Percentiles rank a stretch among this genome's conserved stretches.
Evolutionary conservation across 2,888 invertebrate genomes (phyloP).

Genomic region (Melinopterus prodromus): DNA sequence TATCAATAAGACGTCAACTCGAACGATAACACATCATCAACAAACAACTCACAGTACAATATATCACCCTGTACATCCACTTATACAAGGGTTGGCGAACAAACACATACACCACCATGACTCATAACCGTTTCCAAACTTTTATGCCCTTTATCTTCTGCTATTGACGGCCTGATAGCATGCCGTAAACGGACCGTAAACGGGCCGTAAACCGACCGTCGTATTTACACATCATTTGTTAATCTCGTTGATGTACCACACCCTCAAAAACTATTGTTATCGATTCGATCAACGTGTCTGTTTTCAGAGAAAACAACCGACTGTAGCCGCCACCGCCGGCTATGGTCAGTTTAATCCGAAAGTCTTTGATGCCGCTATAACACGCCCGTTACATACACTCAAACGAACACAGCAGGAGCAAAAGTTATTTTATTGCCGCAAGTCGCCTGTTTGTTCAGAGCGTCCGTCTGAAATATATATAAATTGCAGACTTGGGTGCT

Average conservation of each 20-base stretch:
- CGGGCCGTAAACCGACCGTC: background rate
- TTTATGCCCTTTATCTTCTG: background rate
- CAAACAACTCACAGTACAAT: no score
- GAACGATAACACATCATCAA: no score
- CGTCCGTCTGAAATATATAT: no score
- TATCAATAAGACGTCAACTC: no score
- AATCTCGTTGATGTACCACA: background rate
- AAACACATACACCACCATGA: background rate
- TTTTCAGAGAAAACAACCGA: background rate
- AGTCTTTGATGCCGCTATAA: background rate
- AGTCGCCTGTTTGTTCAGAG: background rate
- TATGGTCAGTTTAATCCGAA: background rate
- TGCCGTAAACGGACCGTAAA: no score
- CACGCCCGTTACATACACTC: background rate
- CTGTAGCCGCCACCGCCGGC: background rate
- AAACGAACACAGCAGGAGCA: background rate
- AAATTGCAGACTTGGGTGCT: no score
- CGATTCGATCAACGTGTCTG: background rate
- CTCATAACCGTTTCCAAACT: constrained; percentile 4
- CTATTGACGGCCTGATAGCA: background rate
- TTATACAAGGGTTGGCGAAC: background rate
- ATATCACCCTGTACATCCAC: background rate
- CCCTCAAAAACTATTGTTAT: background rate
- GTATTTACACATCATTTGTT: constrained; percentile 4
- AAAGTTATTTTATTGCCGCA: background rate